A percentile compares a stretch with the other conserved stretches of the same genome.
Evolutionary conservation across 2,113 vertebrate species (phyloP).

Genomic region (Pholis gunnellus): DNA sequence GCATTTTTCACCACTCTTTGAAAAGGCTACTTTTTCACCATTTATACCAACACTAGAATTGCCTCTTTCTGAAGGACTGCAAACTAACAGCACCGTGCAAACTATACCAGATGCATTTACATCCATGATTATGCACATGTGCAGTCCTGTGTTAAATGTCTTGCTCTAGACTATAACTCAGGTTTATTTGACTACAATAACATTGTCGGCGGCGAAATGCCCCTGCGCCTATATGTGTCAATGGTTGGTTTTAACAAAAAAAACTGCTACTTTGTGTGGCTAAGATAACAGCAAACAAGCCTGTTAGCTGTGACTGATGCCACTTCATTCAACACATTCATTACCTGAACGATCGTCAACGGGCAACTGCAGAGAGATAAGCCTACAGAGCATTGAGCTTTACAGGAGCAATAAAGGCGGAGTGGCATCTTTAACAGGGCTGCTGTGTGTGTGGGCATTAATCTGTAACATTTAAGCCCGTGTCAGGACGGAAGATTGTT

Average conservation of each 20-base stretch:
- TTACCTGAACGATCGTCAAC: conserved; percentile 61
- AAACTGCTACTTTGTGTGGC: conserved; percentile 70
- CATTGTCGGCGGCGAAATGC: conserved; percentile 31
- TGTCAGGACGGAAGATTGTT: conserved; percentile 53
- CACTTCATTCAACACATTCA: conserved; percentile 77
- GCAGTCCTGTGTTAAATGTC: conserved; percentile 1
- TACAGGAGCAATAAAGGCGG: conserved; percentile 72
- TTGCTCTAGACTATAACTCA: conserved; percentile 36
- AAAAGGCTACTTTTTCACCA: neutral
- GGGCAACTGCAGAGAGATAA: conserved; percentile 73
- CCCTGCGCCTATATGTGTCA: conserved; percentile 21
- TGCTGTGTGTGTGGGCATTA: conserved; percentile 60
- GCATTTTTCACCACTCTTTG: neutral
- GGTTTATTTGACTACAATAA: conserved; percentile 55
- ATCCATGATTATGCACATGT: neutral
- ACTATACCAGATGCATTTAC: neutral
- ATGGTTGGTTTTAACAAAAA: conserved; percentile 43
- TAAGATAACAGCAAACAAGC: conserved; percentile 78
- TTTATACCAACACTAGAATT: neutral
- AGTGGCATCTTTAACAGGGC: conserved; percentile 68
- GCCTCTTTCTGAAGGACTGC: neutral
- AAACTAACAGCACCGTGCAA: no score
- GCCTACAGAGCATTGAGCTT: conserved; percentile 58
- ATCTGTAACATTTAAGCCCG: conserved; percentile 63
- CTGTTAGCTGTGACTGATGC: conserved; percentile 72